Evolutionary conservation across 2,888 invertebrate species (phyloP), one percentile per base, ranked within the genome.

Genomic region (Meganola albula): DNA sequence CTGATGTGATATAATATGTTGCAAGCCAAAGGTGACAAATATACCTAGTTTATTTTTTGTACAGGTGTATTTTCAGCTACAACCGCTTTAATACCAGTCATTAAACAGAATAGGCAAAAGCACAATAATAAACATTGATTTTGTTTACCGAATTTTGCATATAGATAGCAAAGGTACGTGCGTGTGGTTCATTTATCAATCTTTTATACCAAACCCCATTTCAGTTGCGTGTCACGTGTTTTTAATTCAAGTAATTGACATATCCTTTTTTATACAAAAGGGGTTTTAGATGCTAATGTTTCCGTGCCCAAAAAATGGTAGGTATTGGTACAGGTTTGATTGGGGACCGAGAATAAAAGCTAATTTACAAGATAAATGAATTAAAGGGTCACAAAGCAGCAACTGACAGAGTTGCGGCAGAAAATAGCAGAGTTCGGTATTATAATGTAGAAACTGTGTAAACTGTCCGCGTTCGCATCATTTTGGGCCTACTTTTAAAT

Each of bases 371-470:
- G 61, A 65, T 69, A 73, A 74, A 73, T 72, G 64, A 65, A 70
- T 74, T 68, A 73, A 59, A 62, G 63, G 70, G 63, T 67, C 58
- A 55, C 59, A 49, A 55, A 49, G 45, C 37, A 39, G 37, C 38
- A 40, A 45, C 48, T 49, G 49, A 44, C 58, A 50, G 53, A 56
- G 63, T 64, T 63, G 58, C 66, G 59, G 58, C 66, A 64, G 57
- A 63, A 53, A 54, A 52, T 52, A 44, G 43, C 48, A 42, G 44
- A 54, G 34, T 51, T 46, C 49, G 44, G 41, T 48, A 57, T 43
- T 60, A 57, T 69, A 72, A 78, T 75, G 79, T 71, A 67, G 53
- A 58, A 74, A 74, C 65, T 66, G 46, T 77, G 75, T 78, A 48
- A 60, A 55, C 63, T 69, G 72, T 67, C 72, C 59, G 51, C 58